These are phyloP conservation scores for Drosophila buzzatii DNA, from an alignment of 2,888 invertebrate species.

Conservation along the genomic window DNA sequence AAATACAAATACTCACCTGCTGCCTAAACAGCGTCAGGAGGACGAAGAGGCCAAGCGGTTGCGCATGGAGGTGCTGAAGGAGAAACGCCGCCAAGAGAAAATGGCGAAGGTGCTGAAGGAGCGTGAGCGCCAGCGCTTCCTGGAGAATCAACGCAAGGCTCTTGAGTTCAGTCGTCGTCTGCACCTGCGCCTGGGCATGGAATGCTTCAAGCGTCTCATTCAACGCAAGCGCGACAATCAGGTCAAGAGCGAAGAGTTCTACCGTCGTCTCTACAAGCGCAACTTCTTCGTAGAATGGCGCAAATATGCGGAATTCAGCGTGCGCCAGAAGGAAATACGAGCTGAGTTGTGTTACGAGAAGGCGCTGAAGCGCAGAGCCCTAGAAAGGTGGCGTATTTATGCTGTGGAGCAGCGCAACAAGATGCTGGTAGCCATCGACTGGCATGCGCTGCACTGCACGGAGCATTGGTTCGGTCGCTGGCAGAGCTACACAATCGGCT, in stretches of 20 bases:
- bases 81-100: slow-evolving; percentile 88
- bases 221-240: slow-evolving; percentile 83
- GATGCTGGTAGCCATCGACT: slow-evolving; percentile 90
- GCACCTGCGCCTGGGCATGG: slow-evolving; percentile 83
- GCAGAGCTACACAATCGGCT: slow-evolving; percentile 84
- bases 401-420: slow-evolving; percentile 85
- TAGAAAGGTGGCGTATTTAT: slow-evolving; percentile 86
- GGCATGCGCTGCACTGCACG: slow-evolving; percentile 88
- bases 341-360: slow-evolving; percentile 87
- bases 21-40: slow-evolving; percentile 77
- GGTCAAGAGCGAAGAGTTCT: slow-evolving; percentile 86
- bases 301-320: slow-evolving; percentile 86
- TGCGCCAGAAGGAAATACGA: slow-evolving; percentile 86
- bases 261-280: slow-evolving; percentile 86
- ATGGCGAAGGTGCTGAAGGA: slow-evolving; percentile 88
- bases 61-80: slow-evolving; percentile 87
- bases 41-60: slow-evolving; percentile 88
- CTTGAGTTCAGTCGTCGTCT: slow-evolving; percentile 84
- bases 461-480: slow-evolving; percentile 87
- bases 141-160: slow-evolving; percentile 85
- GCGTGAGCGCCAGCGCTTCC: slow-evolving; percentile 85
- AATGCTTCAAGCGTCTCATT: slow-evolving; percentile 83
- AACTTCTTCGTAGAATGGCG: slow-evolving; percentile 87
- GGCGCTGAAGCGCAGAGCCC: slow-evolving; percentile 85
- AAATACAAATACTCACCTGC: not conserved